phyloP scores from a whole-genome alignment of 1,140 invertebrate genomes.

The Drosophila bipectinata region DNA sequence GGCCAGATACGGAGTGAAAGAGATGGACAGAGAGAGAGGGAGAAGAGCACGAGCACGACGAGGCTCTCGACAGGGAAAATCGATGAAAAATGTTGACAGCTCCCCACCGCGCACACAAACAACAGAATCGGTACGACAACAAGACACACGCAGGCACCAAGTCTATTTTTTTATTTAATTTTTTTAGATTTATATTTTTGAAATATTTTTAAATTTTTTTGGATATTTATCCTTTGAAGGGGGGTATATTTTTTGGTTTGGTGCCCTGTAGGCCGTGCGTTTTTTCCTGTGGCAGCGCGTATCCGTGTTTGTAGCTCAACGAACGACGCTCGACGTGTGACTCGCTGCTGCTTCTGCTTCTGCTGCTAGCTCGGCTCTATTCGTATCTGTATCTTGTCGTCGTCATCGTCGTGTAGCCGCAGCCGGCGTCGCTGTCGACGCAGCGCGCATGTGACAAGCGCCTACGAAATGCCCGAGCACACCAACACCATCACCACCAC shows the following conservation, averaged over 20 bases:
- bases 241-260: conserved; percentile 1
- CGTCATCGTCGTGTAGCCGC: conserved; percentile 24
- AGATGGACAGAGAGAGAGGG: conserved; percentile 10
- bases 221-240: conserved; percentile 11
- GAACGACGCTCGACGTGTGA: conserved; percentile 55
- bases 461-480: conserved; percentile 12
- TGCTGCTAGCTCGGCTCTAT: conserved; percentile 12
- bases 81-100: conserved; percentile 62
- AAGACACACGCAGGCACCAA: conserved; percentile 29
- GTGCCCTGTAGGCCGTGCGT: conserved; percentile 39
- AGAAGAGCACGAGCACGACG: conserved; percentile 39
- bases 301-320: conserved; percentile 61
- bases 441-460: conserved; percentile 48
- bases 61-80: conserved; percentile 51
- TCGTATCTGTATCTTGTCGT: conserved; percentile 22
- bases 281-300: conserved; percentile 40
- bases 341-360: conserved; percentile 24
- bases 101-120: conserved; percentile 36
- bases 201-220: not conserved
- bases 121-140: conserved; percentile 31
- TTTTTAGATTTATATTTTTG: not conserved
- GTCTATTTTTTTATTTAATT: conserved; percentile 5
- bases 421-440: conserved; percentile 42
- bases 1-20: conserved; percentile 2
- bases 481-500: not conserved